A percentile compares a stretch with the other conserved stretches of the same genome.
Evolutionary conservation across 2,113 vertebrate species (phyloP).

Genomic region (Chloebia gouldiae): DNA sequence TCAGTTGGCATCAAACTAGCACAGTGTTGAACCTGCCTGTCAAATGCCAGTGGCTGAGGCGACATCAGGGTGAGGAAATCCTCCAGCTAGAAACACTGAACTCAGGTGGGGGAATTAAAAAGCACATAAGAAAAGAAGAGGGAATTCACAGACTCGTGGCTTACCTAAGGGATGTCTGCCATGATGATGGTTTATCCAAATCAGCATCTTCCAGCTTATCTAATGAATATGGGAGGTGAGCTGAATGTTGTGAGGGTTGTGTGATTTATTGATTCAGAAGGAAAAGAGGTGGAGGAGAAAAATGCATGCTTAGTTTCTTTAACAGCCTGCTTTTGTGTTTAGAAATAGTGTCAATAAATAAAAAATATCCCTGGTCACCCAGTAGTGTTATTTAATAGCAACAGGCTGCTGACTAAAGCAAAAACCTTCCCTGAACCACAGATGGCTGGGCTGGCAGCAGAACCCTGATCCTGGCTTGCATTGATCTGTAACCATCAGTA

Average conservation of each 20-base stretch:
- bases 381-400: background rate
- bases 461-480: background rate
- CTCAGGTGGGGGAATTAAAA: background rate
- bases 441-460: background rate
- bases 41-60: background rate
- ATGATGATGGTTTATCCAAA: background rate
- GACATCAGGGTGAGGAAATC: background rate
- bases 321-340: background rate
- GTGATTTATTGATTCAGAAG: background rate
- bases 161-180: background rate
- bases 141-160: background rate
- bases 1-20: background rate
- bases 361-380: background rate
- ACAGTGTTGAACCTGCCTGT: background rate
- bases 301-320: background rate
- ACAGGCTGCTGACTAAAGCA: background rate
- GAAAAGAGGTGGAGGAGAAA: background rate
- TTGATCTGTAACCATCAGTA: fast-evolving
- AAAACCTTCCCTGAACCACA: background rate
- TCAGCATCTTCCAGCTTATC: background rate
- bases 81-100: background rate
- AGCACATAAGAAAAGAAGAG: background rate
- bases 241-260: background rate
- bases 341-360: background rate
- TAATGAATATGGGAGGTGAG: background rate